Evolutionary conservation across 2,888 invertebrate species (phyloP).

Genomic region (Osmoderma eremita): DNA sequence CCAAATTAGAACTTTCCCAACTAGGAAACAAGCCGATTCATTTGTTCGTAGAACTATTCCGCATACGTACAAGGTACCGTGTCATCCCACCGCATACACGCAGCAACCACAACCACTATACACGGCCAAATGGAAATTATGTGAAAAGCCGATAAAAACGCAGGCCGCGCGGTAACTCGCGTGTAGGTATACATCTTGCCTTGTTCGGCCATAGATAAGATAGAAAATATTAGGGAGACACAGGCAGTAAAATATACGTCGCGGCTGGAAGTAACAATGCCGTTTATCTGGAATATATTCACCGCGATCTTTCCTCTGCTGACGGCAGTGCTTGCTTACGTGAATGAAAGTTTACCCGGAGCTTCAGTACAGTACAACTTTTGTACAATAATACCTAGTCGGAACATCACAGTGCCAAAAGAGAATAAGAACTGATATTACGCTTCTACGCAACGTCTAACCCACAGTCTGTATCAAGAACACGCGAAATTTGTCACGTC

Average conservation of each 20-base stretch:
- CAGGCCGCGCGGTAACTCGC: slow-evolving; percentile 15
- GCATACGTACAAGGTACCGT: no score
- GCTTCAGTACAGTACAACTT: slow-evolving; percentile 5
- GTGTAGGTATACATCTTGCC: slow-evolving; percentile 29
- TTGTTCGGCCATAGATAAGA: slow-evolving; percentile 29
- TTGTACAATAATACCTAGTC: slow-evolving; percentile 35
- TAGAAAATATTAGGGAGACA: slow-evolving; percentile 21
- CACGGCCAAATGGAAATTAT: slow-evolving; percentile 15
- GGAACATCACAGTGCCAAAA: not conserved
- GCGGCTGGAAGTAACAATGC: slow-evolving; percentile 33
- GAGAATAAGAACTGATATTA: slow-evolving; percentile 14
- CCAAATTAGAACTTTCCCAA: no score
- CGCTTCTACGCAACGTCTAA: slow-evolving; percentile 2
- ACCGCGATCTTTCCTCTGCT: slow-evolving; percentile 19
- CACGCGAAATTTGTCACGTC: no score
- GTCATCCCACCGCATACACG: no score
- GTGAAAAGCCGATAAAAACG: slow-evolving; percentile 31
- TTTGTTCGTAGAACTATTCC: no score
- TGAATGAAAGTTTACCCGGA: slow-evolving; percentile 29
- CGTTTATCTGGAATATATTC: slow-evolving; percentile 31
- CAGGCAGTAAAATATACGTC: slow-evolving; percentile 26
- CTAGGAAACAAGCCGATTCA: no score
- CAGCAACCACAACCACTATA: no score
- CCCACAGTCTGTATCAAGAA: no score
- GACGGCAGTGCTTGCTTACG: slow-evolving; percentile 11